A percentile compares a stretch with the other conserved stretches of the same genome.
These are phyloP conservation scores for Drosophila kokeensis DNA, from an alignment of 2,888 invertebrate species.

Conservation along the genomic window DNA sequence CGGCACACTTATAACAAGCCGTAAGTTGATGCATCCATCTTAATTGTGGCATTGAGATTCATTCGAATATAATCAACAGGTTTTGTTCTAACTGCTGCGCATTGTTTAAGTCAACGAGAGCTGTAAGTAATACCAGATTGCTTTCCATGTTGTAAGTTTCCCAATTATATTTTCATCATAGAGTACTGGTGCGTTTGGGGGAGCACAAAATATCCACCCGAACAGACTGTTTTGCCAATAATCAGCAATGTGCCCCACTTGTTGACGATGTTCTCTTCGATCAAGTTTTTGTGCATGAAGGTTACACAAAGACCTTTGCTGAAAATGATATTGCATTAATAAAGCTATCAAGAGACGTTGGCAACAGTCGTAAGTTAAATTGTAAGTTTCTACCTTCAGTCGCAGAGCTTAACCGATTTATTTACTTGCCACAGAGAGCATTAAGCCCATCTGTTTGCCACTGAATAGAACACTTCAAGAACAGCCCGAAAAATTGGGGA, in stretches of 20 bases:
- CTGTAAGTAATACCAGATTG: constrained; percentile 27
- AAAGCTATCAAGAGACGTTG: constrained; percentile 6
- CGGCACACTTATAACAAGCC: constrained; percentile 33
- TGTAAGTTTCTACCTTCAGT: background rate
- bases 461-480: constrained; percentile 22
- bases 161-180: background rate
- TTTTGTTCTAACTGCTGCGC: constrained; percentile 47
- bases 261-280: constrained; percentile 23
- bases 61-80: constrained; percentile 10
- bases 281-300: constrained; percentile 10
- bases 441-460: constrained; percentile 40
- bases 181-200: constrained; percentile 28
- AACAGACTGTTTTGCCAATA: background rate
- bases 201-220: constrained; percentile 7
- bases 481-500: fast-evolving
- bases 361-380: constrained; percentile 1
- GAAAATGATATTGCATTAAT: constrained; percentile 46
- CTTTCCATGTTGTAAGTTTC: too few species aligned
- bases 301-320: fast-evolving
- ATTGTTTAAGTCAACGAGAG: constrained; percentile 13
- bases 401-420: background rate
- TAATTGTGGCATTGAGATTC: background rate
- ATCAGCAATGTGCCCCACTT: constrained; percentile 23
- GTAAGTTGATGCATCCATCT: constrained; percentile 16
- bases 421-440: constrained; percentile 6